Conservation (phyloP, 2,113 vertebrate species). For the Tylochromis polylepis region DNA sequence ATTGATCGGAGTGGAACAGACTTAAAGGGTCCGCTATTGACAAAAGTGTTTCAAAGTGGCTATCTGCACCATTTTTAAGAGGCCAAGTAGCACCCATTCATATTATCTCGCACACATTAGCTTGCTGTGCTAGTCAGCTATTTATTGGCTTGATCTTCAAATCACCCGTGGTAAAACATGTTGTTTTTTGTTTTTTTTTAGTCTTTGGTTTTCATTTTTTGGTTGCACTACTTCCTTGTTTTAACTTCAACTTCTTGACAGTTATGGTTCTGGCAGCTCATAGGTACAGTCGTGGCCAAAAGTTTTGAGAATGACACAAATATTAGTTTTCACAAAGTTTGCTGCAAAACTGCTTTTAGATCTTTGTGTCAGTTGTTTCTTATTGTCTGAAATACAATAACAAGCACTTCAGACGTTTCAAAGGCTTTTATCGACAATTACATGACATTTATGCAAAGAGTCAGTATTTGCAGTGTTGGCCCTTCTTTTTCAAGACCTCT, state of each 20-base stretch:
- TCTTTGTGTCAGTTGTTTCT: too few relatives aligned
- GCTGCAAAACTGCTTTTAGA: too few relatives aligned
- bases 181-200: neutral
- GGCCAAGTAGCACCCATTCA: neutral
- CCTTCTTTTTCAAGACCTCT: too few relatives aligned
- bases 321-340: too few relatives aligned
- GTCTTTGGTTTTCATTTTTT: neutral
- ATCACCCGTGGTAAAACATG: neutral
- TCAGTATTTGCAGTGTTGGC: too few relatives aligned
- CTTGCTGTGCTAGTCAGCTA: neutral
- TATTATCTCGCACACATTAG: neutral
- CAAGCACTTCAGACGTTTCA: too few relatives aligned
- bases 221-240: neutral
- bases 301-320: too few relatives aligned
- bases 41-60: neutral
- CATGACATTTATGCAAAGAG: too few relatives aligned
- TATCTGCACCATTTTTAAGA: neutral
- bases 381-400: too few relatives aligned
- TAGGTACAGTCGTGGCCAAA: too few relatives aligned
- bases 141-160: neutral
- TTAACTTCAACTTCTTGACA: neutral
- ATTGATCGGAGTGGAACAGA: slow-evolving; percentile 24
- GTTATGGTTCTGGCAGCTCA: neutral
- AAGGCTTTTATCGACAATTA: too few relatives aligned
- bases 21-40: neutral